These are phyloP conservation scores for Chlorodrepanis virens DNA, from an alignment of 2,113 vertebrate genomes.

Conservation along the genomic window DNA sequence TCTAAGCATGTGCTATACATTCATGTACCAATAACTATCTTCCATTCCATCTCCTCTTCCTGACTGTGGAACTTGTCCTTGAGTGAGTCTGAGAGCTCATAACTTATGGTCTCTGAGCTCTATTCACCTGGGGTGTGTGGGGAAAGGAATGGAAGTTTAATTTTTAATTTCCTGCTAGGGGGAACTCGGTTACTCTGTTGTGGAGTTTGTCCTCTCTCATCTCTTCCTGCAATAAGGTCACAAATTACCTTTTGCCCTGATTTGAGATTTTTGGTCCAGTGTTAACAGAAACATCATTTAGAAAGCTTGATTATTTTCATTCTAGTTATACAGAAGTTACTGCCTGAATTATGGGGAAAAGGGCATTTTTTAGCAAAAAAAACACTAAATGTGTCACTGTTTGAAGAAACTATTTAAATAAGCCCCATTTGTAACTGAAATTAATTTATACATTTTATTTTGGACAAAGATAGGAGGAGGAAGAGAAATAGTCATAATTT, in stretches of 20 bases:
- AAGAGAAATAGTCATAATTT: neutral
- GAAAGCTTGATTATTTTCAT: neutral
- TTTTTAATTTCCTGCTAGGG: neutral
- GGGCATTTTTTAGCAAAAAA: neutral
- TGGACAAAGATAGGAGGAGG: neutral
- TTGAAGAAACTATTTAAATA: neutral
- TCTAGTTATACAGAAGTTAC: neutral
- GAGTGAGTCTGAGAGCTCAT: neutral
- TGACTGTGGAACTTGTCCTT: neutral
- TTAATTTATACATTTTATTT: neutral
- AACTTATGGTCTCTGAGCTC: neutral
- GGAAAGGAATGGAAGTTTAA: neutral
- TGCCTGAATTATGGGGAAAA: neutral
- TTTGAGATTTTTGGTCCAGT: neutral
- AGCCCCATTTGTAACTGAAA: neutral
- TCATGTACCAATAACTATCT: neutral
- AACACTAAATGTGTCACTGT: neutral
- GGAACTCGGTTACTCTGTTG: neutral
- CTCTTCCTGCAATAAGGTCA: neutral
- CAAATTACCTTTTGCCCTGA: neutral
- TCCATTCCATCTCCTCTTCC: neutral
- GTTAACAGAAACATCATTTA: neutral
- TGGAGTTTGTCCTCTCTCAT: neutral
- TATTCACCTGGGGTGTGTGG: neutral
- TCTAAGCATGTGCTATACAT: neutral